phyloP scores from a whole-genome alignment of 1,140 invertebrate genomes.

The silkworm (Bombyx mori) region ASM3026992v2 NC_085124.1:8433501-8434000 shows the following conservation, averaged over 20 bases:
- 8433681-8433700: not conserved
- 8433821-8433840: conserved; percentile 53
- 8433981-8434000: conserved; percentile 17
- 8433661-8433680: not conserved
- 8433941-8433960: conserved; percentile 16
- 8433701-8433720: conserved; percentile 8
- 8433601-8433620: no score
- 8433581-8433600: no score
- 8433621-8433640: no score
- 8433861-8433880: conserved; percentile 68
- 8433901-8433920: conserved; percentile 18
- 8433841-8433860: conserved; percentile 65
- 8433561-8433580: no score
- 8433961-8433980: conserved; percentile 39
- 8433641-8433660: not conserved
- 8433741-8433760: conserved; percentile 10
- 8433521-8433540: no score
- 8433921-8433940: no score
- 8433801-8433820: conserved; percentile 61
- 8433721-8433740: conserved; percentile 53
- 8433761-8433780: conserved; percentile 5
- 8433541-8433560: no score
- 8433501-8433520: no score
- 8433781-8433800: conserved; percentile 39
- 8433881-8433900: conserved; percentile 66